Evolutionary conservation across 2,113 vertebrate species (phyloP).

Genomic region (Callionymus lyra): DNA sequence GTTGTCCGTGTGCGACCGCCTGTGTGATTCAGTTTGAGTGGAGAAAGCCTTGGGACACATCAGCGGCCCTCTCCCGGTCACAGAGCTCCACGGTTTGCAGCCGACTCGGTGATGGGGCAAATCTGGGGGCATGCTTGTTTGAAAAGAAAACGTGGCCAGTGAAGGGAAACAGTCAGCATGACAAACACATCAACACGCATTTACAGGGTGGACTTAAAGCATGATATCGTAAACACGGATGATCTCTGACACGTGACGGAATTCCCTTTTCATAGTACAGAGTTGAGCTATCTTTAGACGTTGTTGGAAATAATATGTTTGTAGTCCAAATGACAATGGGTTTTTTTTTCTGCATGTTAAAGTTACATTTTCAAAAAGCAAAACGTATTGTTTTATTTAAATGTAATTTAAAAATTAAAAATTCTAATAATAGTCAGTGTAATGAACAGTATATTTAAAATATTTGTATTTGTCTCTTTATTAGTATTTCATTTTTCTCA

Average conservation of each 20-base stretch:
- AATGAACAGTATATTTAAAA: too few species aligned
- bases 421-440: too few species aligned
- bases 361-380: too few species aligned
- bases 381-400: too few species aligned
- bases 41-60: slow-evolving; percentile 50
- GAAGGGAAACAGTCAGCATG: slow-evolving; percentile 18
- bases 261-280: not conserved
- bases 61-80: slow-evolving; percentile 38
- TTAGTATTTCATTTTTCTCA: too few species aligned
- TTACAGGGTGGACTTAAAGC: too few species aligned
- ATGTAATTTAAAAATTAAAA: too few species aligned
- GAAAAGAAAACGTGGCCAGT: slow-evolving; percentile 17
- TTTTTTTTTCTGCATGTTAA: too few species aligned
- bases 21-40: slow-evolving; percentile 57
- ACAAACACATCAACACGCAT: slow-evolving; percentile 11
- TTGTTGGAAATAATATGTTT: slow-evolving; percentile 6
- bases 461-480: too few species aligned
- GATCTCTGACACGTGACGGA: too few species aligned
- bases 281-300: slow-evolving; percentile 28
- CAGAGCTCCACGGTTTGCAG: slow-evolving; percentile 35
- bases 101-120: slow-evolving; percentile 49
- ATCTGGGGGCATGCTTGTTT: slow-evolving; percentile 32
- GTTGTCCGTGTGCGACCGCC: slow-evolving; percentile 53
- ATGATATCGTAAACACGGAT: too few species aligned
- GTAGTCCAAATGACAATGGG: slow-evolving; percentile 18